These are phyloP conservation scores for Ecliptopera silaceata DNA, from an alignment of 2,888 invertebrate genomes.

Conservation along the genomic window DNA sequence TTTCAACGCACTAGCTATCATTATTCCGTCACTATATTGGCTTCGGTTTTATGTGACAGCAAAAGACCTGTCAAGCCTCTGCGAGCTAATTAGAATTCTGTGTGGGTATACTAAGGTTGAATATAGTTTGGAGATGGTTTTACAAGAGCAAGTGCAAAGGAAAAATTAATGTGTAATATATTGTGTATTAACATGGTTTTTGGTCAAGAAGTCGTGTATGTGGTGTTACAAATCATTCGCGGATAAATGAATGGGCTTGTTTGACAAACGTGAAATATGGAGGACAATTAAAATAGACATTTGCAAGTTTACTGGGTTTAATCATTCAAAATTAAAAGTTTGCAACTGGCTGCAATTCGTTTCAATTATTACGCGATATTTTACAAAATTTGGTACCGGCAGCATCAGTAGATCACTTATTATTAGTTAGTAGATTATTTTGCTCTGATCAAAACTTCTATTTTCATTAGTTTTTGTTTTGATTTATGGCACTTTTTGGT, in stretches of 20 bases:
- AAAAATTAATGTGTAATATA: constrained; percentile 35
- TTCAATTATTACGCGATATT: background rate
- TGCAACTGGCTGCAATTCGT: constrained; percentile 3
- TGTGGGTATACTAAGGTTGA: constrained; percentile 17
- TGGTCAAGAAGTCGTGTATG: constrained; percentile 29
- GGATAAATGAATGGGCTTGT: constrained; percentile 32
- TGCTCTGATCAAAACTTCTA: too few relatives aligned
- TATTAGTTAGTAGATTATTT: too few relatives aligned
- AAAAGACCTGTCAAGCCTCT: constrained; percentile 23
- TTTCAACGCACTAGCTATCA: background rate
- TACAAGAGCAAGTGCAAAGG: constrained; percentile 29
- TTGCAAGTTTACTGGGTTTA: constrained; percentile 15
- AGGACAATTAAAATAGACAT: constrained; percentile 31
- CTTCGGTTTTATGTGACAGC: constrained; percentile 15
- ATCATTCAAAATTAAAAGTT: too few relatives aligned
- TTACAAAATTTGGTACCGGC: too few relatives aligned
- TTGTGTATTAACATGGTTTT: constrained; percentile 39
- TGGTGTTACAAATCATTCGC: constrained; percentile 35
- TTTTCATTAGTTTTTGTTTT: too few relatives aligned
- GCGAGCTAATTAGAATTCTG: constrained; percentile 25
- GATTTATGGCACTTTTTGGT: too few relatives aligned
- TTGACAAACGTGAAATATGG: constrained; percentile 33
- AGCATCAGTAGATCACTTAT: background rate
- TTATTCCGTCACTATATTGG: background rate
- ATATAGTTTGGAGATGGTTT: constrained; percentile 15